Evolutionary conservation across 2,113 vertebrate species (phyloP).

Genomic region (Burhinus bistriatus): DNA sequence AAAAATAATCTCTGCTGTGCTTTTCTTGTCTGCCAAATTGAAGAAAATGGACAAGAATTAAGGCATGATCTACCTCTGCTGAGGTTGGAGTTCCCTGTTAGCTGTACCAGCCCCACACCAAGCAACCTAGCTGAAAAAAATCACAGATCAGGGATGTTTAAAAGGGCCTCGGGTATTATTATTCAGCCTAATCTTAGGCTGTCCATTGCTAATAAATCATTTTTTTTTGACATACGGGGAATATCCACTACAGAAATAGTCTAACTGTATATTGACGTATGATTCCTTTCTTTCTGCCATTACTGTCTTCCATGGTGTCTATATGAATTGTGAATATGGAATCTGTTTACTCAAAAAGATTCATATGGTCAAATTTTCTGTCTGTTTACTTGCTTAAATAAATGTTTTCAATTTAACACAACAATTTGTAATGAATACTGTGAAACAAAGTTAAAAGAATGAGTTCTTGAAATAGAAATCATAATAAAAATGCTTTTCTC

Average conservation of each 20-base stretch:
- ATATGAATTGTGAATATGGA: slow-evolving; percentile 60
- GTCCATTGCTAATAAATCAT: not conserved
- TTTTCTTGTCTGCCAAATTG: not conserved
- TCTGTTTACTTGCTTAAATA: slow-evolving; percentile 69
- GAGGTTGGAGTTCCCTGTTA: not conserved
- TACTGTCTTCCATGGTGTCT: slow-evolving; percentile 38
- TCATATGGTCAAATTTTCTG: slow-evolving; percentile 63
- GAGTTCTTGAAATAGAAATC: slow-evolving; percentile 66
- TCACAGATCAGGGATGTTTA: not conserved
- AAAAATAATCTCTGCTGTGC: not conserved
- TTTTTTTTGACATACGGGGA: not conserved
- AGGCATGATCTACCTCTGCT: not conserved
- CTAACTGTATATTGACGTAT: slow-evolving; percentile 35
- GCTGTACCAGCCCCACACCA: not conserved
- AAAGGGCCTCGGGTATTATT: not conserved
- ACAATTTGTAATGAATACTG: slow-evolving; percentile 72
- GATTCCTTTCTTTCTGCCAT: not conserved
- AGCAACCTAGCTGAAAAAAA: not conserved
- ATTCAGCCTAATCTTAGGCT: not conserved
- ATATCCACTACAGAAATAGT: slow-evolving; percentile 34
- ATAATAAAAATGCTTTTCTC: slow-evolving; percentile 63
- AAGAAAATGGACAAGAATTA: not conserved
- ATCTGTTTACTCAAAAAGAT: slow-evolving; percentile 66
- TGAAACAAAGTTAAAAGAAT: slow-evolving; percentile 74
- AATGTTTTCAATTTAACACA: slow-evolving; percentile 77